Evolutionary conservation across 2,888 invertebrate genomes (phyloP), one percentile per base, ranked within the genome.

Genomic region (Fabriciana adippe): DNA sequence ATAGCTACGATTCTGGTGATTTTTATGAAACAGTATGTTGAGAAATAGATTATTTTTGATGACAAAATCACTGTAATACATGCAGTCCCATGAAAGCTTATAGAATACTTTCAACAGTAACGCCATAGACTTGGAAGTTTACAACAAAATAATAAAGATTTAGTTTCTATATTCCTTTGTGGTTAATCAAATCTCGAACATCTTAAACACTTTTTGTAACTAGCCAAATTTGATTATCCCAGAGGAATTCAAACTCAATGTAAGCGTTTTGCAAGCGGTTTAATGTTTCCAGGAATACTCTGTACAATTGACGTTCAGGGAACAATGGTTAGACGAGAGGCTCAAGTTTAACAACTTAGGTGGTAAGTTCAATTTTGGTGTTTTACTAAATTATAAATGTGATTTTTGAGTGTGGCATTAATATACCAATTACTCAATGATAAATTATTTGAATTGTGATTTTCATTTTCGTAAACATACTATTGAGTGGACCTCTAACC

Each of bases 311-410:
- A 99, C 99, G 78, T 98, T 99, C 94, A 95, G 99, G 88, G 98
- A 99, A 89, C 97, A 99, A 92, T 99, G 99, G 99, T 92, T 97
- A 84, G 99, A 99, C 89, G 97, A 98, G 88, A 94, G 99, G 79
- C 94, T 98, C 74, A 96, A 96, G 87, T 98, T 97, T 89, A 96
- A 97, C 88, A 97, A 97, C 91, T 95, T 96, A 80, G 95, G 95
- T 90, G 96, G 96, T 96, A 83, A 93, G 94, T 86, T 68, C 14
- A 55, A 48, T 54, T 18, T 56, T 56, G 21, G 0, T n/a, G 5
- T 55, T 55, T 26, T n/a, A 15, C 16, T 3, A 18, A 6, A 56
- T 4, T 5, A n/a, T 45, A 18, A 11, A 41, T 13, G 21, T 35
- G 15, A 35, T n/a, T 55, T 55, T n/a, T 8, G 11, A 11, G 8